Base-by-base conservation (phyloP, 2,888 invertebrate genomes). In the Elmis aenea region DNA sequence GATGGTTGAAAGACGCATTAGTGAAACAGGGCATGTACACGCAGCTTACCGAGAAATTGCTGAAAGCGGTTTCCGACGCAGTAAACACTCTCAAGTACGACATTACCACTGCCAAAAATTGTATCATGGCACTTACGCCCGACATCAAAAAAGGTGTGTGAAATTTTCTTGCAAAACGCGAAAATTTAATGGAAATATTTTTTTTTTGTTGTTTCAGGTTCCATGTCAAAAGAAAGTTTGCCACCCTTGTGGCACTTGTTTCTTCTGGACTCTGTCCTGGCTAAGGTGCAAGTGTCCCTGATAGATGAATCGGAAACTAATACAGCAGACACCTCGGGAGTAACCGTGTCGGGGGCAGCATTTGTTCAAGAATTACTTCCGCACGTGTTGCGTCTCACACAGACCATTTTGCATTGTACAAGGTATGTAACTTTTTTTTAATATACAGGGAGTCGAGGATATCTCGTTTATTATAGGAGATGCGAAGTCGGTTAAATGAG, bases 21-120 rank as follows among this genome's bases (percentile, higher is more conserved):
- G 87, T 90, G 3, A 90, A 89, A 57, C 91, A 92, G 71, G 90
- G 90, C 42, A 83, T 90, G 81, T 89, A 87, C 52, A 87, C 88
- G 0, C 87, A 88, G 50, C 76, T 77, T 46, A 80, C 83, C 1
- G 85, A 85, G 55, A 79, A 81, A 54, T 67, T 86, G 23, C 58
- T 87, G 13, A 79, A 83, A 48, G 79, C 79, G 0, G 84, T 87
- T 1, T 81, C 82, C 26, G 78, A 82, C 33, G 76, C 78, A 0
- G 83, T 85, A 5, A 84, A 76, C 56, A 75, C 72, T 43, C 61
- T 79, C 9, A 73, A 75, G 47, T 81, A 76, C 49, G 76, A 77
- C 46, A 70, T 79, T 2, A 70, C 72, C 21, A 67, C 78, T n/a
- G 77, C 79, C 1, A 79, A 78, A 57, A 74, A 73, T 54, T 76